These are phyloP conservation scores for Phoxinus phoxinus DNA, from an alignment of 2,113 vertebrate species.

Conservation along the genomic window DNA sequence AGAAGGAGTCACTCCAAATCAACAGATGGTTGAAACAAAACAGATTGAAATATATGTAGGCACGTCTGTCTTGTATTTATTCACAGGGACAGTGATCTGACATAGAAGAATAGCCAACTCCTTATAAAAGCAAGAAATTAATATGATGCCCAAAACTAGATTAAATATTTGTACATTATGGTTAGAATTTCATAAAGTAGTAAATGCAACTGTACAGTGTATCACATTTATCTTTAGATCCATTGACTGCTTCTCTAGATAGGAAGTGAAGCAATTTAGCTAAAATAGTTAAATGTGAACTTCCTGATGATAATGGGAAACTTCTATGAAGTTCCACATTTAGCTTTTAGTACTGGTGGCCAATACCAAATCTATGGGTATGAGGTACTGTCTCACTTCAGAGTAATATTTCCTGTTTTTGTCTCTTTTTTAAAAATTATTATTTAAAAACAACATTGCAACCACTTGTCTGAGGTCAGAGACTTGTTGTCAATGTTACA, in stretches of 20 bases:
- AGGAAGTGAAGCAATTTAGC: background rate
- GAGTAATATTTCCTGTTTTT: slow-evolving; percentile 34
- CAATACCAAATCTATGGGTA: slow-evolving; percentile 40
- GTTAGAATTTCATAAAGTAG: background rate
- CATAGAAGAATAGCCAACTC: background rate
- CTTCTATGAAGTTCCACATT: background rate
- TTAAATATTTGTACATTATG: background rate
- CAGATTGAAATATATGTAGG: background rate
- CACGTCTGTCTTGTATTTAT: background rate
- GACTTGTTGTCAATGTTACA: slow-evolving; percentile 56
- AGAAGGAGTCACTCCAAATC: background rate
- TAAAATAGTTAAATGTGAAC: background rate
- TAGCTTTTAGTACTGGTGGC: background rate
- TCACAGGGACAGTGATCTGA: background rate
- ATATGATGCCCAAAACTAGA: background rate
- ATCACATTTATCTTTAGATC: background rate
- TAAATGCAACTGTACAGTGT: background rate
- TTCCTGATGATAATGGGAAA: background rate
- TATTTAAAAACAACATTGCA: slow-evolving; percentile 9
- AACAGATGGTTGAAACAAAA: slow-evolving; percentile 13
- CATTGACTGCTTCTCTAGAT: background rate
- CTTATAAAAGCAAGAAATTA: slow-evolving; percentile 9
- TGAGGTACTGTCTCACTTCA: slow-evolving; percentile 59
- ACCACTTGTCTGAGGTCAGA: slow-evolving; percentile 41
- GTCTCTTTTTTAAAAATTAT: slow-evolving; percentile 31